Evolutionary conservation across 2,797 vertebrate genomes (phyloP).

Genomic region (Lacerta viridis): DNA sequence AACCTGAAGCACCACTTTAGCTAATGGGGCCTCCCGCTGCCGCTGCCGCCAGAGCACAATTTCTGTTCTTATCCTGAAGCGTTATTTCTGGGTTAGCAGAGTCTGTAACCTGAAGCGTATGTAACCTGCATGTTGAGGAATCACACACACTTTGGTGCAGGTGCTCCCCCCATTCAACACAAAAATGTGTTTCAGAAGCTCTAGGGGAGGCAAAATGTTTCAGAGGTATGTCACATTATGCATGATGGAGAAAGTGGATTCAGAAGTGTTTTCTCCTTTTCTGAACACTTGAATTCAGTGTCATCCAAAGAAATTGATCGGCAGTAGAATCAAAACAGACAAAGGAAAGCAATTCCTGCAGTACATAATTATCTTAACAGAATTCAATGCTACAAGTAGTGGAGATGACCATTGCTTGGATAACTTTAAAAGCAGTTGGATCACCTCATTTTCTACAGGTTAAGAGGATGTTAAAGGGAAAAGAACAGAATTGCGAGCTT

Average conservation of each 20-base stretch:
- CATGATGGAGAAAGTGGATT: not conserved
- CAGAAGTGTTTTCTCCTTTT: not conserved
- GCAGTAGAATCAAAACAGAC: not conserved
- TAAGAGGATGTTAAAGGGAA: not conserved
- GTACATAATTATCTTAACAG: not conserved
- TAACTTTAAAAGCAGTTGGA: not conserved
- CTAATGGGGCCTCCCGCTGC: too few relatives aligned
- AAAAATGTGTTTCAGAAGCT: too few relatives aligned
- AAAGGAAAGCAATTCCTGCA: not conserved
- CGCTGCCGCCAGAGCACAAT: too few relatives aligned
- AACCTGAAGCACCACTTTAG: too few relatives aligned
- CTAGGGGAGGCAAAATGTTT: too few relatives aligned
- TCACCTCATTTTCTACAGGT: not conserved
- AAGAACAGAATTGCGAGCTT: not conserved
- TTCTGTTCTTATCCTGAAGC: too few relatives aligned
- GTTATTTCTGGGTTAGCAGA: too few relatives aligned
- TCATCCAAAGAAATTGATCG: not conserved
- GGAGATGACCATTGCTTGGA: not conserved
- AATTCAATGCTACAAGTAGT: not conserved
- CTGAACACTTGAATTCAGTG: not conserved
- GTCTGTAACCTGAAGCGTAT: too few relatives aligned
- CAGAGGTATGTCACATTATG: too few relatives aligned
- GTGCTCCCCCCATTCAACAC: too few relatives aligned
- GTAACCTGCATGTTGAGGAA: too few relatives aligned
- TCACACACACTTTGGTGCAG: too few relatives aligned